A percentile compares a stretch with the other conserved stretches of the same genome.
phyloP scores from a whole-genome alignment of 2,113 vertebrate species.

The Poeciliopsis turrubarensis region DNA sequence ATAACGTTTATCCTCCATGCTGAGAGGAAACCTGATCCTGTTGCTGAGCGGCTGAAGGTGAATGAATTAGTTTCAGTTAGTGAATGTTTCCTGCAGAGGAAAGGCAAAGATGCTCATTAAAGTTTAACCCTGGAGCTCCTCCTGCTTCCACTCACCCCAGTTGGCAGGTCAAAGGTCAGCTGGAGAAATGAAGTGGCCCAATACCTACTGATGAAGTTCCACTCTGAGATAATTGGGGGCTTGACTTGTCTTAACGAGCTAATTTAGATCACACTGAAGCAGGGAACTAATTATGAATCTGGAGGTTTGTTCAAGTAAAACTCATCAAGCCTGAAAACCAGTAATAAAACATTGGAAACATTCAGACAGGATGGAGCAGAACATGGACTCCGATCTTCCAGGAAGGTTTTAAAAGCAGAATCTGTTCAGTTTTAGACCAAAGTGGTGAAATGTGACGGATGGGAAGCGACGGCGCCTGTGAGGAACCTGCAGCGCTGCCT shows the following conservation, averaged over 20 bases:
- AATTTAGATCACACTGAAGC: neutral
- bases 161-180: neutral
- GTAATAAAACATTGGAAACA: no score
- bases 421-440: neutral
- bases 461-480: neutral
- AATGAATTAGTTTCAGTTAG: neutral
- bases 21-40: neutral
- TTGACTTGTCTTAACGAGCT: neutral
- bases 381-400: no score
- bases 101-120: conserved; percentile 38
- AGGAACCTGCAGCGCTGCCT: neutral
- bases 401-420: no score
- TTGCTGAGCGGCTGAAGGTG: neutral
- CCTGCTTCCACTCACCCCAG: neutral
- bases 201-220: neutral
- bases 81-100: neutral
- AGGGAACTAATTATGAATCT: neutral
- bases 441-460: neutral
- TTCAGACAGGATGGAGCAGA: no score
- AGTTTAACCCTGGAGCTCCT: neutral
- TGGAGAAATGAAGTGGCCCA: neutral
- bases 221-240: neutral
- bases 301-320: no score
- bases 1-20: neutral
- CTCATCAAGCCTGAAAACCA: no score